Evolutionary conservation across 2,888 invertebrate species (phyloP).

Genomic region (Dolichopus griseipennis): DNA sequence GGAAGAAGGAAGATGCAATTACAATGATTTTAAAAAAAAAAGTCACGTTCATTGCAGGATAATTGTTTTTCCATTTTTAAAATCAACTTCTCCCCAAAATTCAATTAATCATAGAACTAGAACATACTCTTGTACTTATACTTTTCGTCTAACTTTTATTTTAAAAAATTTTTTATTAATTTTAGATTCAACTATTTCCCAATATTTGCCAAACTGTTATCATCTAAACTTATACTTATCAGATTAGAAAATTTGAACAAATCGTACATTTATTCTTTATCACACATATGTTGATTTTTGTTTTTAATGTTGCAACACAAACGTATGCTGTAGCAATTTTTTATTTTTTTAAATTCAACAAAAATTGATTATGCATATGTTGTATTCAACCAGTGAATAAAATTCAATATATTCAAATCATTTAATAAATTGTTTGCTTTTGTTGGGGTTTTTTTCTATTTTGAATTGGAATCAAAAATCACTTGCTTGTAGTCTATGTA

Average conservation of each 20-base stretch:
- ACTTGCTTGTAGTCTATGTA: too few relatives aligned
- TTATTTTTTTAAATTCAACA: not conserved
- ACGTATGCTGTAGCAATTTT: too few relatives aligned
- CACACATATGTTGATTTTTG: too few relatives aligned
- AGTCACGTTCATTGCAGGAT: not conserved
- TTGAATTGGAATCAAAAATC: not conserved
- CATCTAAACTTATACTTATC: not conserved
- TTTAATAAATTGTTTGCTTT: not conserved
- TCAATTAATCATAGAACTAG: too few relatives aligned
- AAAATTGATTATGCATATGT: conserved; percentile 1
- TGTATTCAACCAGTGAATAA: not conserved
- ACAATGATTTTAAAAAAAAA: not conserved
- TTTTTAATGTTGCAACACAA: too few relatives aligned
- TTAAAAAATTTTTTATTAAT: not conserved
- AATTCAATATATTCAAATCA: not conserved
- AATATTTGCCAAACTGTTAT: not conserved
- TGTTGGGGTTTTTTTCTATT: not conserved
- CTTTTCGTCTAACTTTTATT: not conserved
- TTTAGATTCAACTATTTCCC: not conserved
- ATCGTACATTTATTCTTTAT: not conserved
- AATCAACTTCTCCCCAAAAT: too few relatives aligned
- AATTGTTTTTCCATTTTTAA: not conserved
- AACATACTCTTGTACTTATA: not conserved
- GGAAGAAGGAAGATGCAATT: not conserved
- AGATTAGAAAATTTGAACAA: not conserved